Conservation (phyloP, 2,888 invertebrate genomes). For the Watsonalla binaria region DNA sequence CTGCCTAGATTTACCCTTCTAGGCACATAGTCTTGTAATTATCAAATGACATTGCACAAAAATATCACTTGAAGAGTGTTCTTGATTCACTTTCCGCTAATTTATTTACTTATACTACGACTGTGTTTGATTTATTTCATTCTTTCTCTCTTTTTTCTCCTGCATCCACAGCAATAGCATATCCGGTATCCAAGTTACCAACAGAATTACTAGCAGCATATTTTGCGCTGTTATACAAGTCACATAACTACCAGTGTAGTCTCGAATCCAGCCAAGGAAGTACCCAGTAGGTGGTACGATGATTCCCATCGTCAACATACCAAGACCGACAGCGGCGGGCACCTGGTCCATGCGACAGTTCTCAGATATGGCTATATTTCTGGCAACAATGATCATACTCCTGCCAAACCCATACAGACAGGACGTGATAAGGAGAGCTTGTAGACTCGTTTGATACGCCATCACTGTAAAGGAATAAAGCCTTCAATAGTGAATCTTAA, state of each 20-base stretch:
- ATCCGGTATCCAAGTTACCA: slow-evolving; percentile 80
- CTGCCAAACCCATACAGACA: slow-evolving; percentile 83
- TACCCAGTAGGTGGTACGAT: slow-evolving; percentile 83
- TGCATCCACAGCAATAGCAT: slow-evolving; percentile 58
- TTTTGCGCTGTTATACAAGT: slow-evolving; percentile 82
- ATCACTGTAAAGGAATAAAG: slow-evolving; percentile 65
- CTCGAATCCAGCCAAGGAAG: slow-evolving; percentile 82
- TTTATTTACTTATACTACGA: slow-evolving; percentile 25
- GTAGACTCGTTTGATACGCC: slow-evolving; percentile 78
- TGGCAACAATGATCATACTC: slow-evolving; percentile 85
- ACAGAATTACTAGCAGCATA: slow-evolving; percentile 70
- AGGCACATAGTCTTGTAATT: not conserved
- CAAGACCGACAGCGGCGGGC: slow-evolving; percentile 84
- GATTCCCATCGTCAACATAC: slow-evolving; percentile 85
- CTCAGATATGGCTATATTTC: slow-evolving; percentile 84
- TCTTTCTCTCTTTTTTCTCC: slow-evolving; percentile 42
- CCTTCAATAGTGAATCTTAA: no score
- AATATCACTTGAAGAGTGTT: slow-evolving; percentile 16
- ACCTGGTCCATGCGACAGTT: slow-evolving; percentile 78
- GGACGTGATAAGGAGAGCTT: slow-evolving; percentile 74
- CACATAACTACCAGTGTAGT: slow-evolving; percentile 80
- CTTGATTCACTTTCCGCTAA: slow-evolving; percentile 10
- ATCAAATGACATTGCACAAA: slow-evolving; percentile 6
- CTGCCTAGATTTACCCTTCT: not conserved
- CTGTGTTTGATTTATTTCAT: slow-evolving; percentile 33